Conservation (phyloP, 2,797 vertebrate genomes). For the Crenuchus spilurus region DNA sequence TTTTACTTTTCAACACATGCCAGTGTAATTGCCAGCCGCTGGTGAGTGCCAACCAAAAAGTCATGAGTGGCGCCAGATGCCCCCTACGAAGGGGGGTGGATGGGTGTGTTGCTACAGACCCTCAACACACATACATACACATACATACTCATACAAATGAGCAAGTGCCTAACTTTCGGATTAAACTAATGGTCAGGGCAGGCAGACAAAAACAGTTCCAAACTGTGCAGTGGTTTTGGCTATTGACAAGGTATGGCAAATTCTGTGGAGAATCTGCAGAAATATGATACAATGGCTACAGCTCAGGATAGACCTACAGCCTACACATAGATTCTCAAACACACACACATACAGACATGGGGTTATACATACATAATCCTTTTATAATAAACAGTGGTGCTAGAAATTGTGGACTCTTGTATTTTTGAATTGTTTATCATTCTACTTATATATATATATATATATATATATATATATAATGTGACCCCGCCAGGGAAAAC, state of each 20-base stretch:
- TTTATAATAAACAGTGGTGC: too few species aligned
- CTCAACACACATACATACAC: not conserved
- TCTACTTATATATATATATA: too few species aligned
- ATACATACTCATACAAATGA: constrained; percentile 12
- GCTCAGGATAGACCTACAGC: not conserved
- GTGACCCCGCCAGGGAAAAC: too few species aligned
- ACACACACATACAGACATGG: not conserved
- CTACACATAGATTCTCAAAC: not conserved
- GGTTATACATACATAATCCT: not conserved
- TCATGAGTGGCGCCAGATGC: constrained; percentile 22
- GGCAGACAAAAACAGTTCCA: constrained; percentile 30
- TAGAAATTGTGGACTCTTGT: too few species aligned
- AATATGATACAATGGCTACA: not conserved
- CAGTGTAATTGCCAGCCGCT: constrained; percentile 50
- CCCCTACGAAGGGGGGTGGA: not conserved
- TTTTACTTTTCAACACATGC: constrained; percentile 53
- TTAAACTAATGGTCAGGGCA: constrained; percentile 19
- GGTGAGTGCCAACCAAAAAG: constrained; percentile 45
- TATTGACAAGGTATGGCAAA: constrained; percentile 15
- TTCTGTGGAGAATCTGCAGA: constrained; percentile 12
- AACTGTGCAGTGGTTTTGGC: constrained; percentile 7
- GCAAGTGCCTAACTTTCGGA: constrained; percentile 38
- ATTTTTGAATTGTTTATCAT: too few species aligned
- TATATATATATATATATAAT: too few species aligned
- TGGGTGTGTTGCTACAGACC: constrained; percentile 6